A percentile compares a stretch with the other conserved stretches of the same genome.
phyloP scores from a whole-genome alignment of 2,113 vertebrate species.

The Spizaetus ornatus region DNA sequence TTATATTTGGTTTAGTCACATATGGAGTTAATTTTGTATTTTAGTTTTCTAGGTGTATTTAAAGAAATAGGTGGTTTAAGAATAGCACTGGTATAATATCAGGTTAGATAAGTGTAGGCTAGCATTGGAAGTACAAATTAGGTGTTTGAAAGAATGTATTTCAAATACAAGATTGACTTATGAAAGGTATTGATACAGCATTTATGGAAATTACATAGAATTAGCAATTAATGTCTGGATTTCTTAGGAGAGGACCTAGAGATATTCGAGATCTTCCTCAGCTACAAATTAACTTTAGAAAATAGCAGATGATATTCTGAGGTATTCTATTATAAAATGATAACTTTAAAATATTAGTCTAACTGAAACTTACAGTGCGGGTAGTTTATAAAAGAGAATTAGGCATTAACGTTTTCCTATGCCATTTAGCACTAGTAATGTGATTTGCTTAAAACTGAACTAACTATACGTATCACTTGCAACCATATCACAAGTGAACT shows the following conservation, averaged over 20 bases:
- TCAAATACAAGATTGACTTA: background rate
- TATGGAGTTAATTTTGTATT: background rate
- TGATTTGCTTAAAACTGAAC: background rate
- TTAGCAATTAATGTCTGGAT: background rate
- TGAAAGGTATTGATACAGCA: background rate
- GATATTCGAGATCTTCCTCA: background rate
- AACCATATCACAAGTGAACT: background rate
- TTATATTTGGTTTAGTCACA: background rate
- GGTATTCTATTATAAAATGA: background rate
- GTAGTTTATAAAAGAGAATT: background rate
- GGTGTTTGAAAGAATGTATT: background rate
- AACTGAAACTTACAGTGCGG: background rate
- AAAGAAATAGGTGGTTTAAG: background rate
- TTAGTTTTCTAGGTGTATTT: background rate
- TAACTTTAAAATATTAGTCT: background rate
- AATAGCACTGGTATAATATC: background rate
- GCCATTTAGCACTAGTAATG: background rate
- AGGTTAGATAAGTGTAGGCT: background rate
- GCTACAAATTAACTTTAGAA: background rate
- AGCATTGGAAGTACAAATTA: background rate
- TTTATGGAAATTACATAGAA: background rate
- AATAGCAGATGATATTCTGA: background rate
- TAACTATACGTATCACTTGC: background rate
- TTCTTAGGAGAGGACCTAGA: background rate
- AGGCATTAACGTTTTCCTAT: background rate